These are phyloP conservation scores for Acrobasis repandana DNA, from an alignment of 2,888 invertebrate species.

Conservation along the genomic window DNA sequence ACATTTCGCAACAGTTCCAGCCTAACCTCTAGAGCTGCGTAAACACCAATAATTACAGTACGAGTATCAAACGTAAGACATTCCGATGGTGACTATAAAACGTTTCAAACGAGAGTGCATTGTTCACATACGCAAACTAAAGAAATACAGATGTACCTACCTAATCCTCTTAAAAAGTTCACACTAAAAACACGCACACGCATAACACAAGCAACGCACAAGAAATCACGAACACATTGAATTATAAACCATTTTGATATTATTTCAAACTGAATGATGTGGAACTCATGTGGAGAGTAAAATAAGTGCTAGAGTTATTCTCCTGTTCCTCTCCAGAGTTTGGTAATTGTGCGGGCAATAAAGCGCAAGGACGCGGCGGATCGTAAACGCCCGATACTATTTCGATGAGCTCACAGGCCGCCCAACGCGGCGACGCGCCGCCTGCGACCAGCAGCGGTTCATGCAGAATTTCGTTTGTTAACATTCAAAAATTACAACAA, in stretches of 20 bases:
- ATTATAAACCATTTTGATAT: too few species aligned
- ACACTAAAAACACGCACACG: too few species aligned
- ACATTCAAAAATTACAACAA: neutral
- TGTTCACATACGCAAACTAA: neutral
- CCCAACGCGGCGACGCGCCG: constrained; percentile 38
- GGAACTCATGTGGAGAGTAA: too few species aligned
- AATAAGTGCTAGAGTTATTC: neutral
- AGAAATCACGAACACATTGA: too few species aligned
- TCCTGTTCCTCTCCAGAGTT: neutral
- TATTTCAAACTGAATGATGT: too few species aligned
- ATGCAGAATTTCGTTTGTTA: neutral
- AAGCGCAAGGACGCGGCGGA: constrained; percentile 11
- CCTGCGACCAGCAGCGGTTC: neutral
- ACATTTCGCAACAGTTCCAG: constrained; percentile 2
- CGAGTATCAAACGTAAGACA: constrained; percentile 8
- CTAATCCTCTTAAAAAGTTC: neutral
- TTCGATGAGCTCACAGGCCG: constrained; percentile 25
- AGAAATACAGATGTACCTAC: neutral
- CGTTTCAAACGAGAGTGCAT: neutral
- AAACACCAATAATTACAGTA: neutral
- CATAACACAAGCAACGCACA: too few species aligned
- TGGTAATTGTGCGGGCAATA: constrained; percentile 8
- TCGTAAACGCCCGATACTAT: constrained; percentile 16
- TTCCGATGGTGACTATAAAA: constrained; percentile 10
- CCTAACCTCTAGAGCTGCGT: neutral